These are phyloP conservation scores for Sylvilagus bachmani DNA, from an alignment of 2,113 vertebrate genomes.

Conservation along the genomic window DNA sequence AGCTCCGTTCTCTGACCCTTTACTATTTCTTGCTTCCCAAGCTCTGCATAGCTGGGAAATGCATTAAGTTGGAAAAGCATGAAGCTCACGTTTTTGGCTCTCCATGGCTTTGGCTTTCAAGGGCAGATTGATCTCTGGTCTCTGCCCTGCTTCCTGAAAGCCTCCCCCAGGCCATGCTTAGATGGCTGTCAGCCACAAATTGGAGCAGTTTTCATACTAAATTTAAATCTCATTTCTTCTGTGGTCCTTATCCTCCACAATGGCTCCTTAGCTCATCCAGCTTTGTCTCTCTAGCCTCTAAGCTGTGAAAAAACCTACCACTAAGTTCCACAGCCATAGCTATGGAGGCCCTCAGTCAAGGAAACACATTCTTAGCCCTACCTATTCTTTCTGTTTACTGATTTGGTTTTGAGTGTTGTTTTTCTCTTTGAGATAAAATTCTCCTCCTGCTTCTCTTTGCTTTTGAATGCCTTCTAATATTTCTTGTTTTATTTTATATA, in stretches of 20 bases:
- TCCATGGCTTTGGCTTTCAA: neutral
- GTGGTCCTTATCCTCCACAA: neutral
- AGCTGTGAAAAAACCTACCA: neutral
- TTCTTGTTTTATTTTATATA: neutral
- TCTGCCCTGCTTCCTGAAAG: neutral
- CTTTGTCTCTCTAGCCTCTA: neutral
- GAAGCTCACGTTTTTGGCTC: neutral
- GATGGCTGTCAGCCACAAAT: neutral
- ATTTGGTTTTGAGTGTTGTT: neutral
- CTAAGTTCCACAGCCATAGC: neutral
- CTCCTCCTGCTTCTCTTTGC: neutral
- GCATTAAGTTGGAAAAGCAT: constrained; percentile 14
- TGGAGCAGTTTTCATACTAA: neutral
- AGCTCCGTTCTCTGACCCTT: neutral
- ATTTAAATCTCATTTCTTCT: neutral
- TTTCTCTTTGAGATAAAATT: neutral
- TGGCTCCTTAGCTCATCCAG: constrained; percentile 17
- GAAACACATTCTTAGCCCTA: neutral
- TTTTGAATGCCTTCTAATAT: neutral
- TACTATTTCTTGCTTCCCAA: constrained; percentile 22
- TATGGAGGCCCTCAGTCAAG: neutral
- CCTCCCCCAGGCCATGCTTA: neutral
- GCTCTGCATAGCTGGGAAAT: neutral
- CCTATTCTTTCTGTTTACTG: neutral
- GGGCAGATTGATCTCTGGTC: constrained; percentile 2